phyloP scores from a whole-genome alignment of 2,888 invertebrate genomes.

The Myopa tessellatipennis region DNA sequence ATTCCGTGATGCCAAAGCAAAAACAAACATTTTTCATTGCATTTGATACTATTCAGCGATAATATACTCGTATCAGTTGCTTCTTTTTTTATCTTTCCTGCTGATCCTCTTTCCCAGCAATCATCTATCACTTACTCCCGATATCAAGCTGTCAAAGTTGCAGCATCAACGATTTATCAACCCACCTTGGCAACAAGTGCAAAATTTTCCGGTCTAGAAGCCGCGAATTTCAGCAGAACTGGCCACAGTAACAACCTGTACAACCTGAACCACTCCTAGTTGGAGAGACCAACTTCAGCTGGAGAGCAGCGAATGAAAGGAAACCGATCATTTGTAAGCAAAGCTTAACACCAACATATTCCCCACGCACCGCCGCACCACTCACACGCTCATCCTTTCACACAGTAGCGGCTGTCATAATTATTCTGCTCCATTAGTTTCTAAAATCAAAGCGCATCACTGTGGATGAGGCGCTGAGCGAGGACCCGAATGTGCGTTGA shows the following conservation, averaged over 20 bases:
- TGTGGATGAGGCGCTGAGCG: background rate
- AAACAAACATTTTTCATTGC: background rate
- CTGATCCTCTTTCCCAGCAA: background rate
- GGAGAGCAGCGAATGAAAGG: background rate
- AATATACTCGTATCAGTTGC: background rate
- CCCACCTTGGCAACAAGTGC: conserved; percentile 27
- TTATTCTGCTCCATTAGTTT: conserved; percentile 38
- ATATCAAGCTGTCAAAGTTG: conserved; percentile 22
- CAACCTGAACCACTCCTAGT: conserved; percentile 3
- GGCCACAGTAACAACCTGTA: background rate
- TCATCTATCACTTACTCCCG: conserved; percentile 25
- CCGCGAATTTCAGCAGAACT: conserved; percentile 13
- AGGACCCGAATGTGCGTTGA: conserved; percentile 29
- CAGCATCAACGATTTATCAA: conserved; percentile 23
- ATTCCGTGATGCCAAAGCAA: background rate
- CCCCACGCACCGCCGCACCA: background rate
- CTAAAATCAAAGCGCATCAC: conserved; percentile 26
- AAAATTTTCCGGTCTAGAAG: conserved; percentile 18
- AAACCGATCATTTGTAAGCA: conserved; percentile 14
- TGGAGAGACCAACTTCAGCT: background rate
- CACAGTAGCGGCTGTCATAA: conserved; percentile 36
- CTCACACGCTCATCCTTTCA: background rate
- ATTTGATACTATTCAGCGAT: background rate
- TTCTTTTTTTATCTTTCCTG: background rate
- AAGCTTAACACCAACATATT: conserved; percentile 11